Base-by-base conservation (phyloP, 1,140 invertebrate species). In the Ericerus pela region DNA sequence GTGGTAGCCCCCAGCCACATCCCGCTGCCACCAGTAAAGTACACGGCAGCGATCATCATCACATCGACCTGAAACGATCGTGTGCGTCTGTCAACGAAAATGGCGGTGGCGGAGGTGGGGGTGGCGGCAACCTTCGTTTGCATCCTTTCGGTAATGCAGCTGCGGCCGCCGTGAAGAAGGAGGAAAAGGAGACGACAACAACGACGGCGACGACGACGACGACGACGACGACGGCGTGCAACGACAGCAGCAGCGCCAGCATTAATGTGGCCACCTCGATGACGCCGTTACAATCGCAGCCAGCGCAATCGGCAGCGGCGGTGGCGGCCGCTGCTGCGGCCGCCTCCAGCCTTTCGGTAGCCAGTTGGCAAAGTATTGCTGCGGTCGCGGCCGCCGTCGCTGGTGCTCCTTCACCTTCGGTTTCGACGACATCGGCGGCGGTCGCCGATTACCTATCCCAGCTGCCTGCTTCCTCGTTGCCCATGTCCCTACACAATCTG, bases 371-470 rank as follows among this genome's bases (percentile, higher is more conserved):
- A 66, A 81, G 81, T 10, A 68, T 87, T 36, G 75, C 77, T 2
- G 76, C 80, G 8, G 79, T 80, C 20, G 41, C 41, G 41, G 41
- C 41, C 4, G 41, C 41, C 12, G 41, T 24, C 11, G 41, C 41
- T 2, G 37, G 14, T 4, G 37, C 37, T 41, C 37, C 37, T 6
- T 8, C 41, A 22, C 41, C 41, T 4, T 33, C 30, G n/a, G 16
- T 24, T 5, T 8, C 6, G 22, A 22, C 41, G 12, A 82, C 84
- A 0, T 81, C 81, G 37, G 81, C 82, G 2, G 82, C 84, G 0
- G 85, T 88, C 11, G 84, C 84, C 6, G 85, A 88, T 69, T 89
- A 89, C 67, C 73, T 89, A 47, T 85, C 84, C 36, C 81, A 84
- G 64, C 69, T 84, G 60, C 81, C 82, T 31, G 78, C 81, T 27